Evolutionary conservation across 2,888 invertebrate genomes (phyloP).

Genomic region (Drosophila paramelanica): DNA sequence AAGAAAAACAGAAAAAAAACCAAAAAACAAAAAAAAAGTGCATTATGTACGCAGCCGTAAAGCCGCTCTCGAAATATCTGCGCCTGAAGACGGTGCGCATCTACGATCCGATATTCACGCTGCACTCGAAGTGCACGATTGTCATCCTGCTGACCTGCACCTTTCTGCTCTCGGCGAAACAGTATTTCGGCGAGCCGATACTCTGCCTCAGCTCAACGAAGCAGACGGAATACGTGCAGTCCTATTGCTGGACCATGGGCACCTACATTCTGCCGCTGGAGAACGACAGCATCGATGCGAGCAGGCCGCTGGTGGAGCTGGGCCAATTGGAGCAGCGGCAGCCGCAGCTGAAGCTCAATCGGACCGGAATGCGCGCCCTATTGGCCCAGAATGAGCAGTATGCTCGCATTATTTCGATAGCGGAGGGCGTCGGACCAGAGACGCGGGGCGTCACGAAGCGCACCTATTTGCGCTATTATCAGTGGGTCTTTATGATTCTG

Average conservation of each 20-base stretch:
- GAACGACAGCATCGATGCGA: conserved; percentile 73
- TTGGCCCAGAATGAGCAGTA: conserved; percentile 56
- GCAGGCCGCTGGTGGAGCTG: not conserved
- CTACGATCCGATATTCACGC: conserved; percentile 90
- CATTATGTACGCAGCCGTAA: conserved; percentile 88
- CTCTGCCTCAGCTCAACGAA: conserved; percentile 88
- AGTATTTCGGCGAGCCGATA: conserved; percentile 94
- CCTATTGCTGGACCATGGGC: conserved; percentile 92
- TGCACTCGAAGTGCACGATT: conserved; percentile 90
- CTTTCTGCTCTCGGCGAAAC: conserved; percentile 90
- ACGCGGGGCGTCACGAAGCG: conserved; percentile 56
- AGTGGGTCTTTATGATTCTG: conserved; percentile 83
- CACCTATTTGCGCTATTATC: conserved; percentile 80
- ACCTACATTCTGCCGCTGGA: conserved; percentile 86
- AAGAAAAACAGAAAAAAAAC: not conserved
- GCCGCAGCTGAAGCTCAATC: conserved; percentile 22
- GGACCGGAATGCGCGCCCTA: conserved; percentile 35
- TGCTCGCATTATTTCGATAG: conserved; percentile 62
- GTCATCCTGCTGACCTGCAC: conserved; percentile 90
- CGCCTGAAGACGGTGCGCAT: conserved; percentile 88
- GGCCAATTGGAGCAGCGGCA: conserved; percentile 2
- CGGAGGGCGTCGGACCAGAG: conserved; percentile 73
- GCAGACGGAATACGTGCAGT: conserved; percentile 88
- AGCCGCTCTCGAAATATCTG: conserved; percentile 86
- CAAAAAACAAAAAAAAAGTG: not conserved